Percentiles rank a stretch among this genome's conserved stretches.
Conservation (phyloP, 1,140 invertebrate species). For the Platorchestia sp. region DNA sequence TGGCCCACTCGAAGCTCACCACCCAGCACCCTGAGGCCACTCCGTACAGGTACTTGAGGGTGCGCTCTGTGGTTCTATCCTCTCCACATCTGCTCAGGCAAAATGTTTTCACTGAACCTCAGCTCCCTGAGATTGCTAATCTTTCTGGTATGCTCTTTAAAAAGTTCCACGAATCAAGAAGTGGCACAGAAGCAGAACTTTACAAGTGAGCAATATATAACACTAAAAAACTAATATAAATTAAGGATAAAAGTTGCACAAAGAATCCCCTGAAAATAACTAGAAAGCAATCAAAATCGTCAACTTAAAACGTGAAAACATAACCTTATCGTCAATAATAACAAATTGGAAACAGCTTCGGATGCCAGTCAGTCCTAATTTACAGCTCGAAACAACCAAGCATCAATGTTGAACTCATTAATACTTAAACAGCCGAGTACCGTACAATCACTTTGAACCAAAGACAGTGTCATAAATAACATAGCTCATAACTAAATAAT, state of each 20-base stretch:
- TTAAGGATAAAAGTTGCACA: neutral
- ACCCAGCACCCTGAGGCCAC: conserved; percentile 37
- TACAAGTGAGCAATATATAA: neutral
- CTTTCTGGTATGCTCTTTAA: neutral
- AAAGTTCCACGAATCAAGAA: neutral
- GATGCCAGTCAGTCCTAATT: no score
- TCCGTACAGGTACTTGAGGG: conserved; percentile 8
- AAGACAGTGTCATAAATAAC: no score
- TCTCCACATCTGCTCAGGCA: neutral
- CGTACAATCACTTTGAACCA: no score
- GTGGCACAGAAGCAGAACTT: neutral
- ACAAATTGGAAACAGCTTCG: no score
- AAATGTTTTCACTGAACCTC: neutral
- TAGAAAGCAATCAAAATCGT: neutral
- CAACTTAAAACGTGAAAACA: no score
- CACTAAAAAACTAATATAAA: neutral
- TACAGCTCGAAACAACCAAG: no score
- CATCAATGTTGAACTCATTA: no score
- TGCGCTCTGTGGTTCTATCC: conserved; percentile 11
- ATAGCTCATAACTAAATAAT: no score
- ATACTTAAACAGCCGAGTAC: no score
- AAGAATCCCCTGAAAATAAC: neutral
- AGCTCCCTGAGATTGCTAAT: no score
- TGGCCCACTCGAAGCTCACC: neutral
- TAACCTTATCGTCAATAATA: no score